These are phyloP conservation scores for Sycon ciliatum DNA, from an alignment of 37 sponge, comb jelly and placozoan species.

Conservation along the genomic window DNA sequence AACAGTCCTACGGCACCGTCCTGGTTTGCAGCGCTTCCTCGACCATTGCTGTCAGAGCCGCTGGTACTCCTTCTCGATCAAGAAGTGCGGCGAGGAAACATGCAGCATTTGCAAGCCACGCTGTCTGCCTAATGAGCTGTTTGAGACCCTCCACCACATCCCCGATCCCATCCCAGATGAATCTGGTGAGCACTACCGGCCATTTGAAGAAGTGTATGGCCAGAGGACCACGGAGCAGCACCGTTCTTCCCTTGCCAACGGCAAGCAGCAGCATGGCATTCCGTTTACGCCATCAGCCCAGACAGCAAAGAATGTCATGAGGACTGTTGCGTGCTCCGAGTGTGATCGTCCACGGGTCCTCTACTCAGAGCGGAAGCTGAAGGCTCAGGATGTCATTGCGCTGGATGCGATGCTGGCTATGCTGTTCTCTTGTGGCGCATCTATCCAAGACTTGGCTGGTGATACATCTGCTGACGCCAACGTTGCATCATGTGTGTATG, in stretches of 20 bases:
- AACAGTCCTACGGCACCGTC: background rate
- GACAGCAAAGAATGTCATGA: background rate
- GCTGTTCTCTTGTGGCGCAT: no score
- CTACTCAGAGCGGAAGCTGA: no score
- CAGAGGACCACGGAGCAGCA: background rate
- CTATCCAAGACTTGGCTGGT: background rate
- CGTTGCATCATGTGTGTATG: background rate
- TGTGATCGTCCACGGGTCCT: no score
- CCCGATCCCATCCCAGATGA: background rate
- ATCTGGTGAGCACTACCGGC: background rate
- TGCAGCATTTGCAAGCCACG: background rate
- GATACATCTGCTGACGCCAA: no score
- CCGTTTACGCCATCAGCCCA: background rate
- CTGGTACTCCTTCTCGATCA: background rate
- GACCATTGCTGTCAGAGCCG: background rate
- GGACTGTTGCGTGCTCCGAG: no score
- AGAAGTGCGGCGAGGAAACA: background rate
- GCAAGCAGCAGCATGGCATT: background rate
- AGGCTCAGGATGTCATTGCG: no score
- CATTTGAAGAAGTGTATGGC: background rate
- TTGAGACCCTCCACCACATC: background rate
- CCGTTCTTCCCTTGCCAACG: background rate
- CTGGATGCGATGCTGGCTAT: no score
- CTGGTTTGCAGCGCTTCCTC: background rate
- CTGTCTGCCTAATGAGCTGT: background rate